Evolutionary conservation across 2,888 invertebrate species (phyloP), one percentile per base, ranked within the genome.

Genomic region (Hedychridium roseum): DNA sequence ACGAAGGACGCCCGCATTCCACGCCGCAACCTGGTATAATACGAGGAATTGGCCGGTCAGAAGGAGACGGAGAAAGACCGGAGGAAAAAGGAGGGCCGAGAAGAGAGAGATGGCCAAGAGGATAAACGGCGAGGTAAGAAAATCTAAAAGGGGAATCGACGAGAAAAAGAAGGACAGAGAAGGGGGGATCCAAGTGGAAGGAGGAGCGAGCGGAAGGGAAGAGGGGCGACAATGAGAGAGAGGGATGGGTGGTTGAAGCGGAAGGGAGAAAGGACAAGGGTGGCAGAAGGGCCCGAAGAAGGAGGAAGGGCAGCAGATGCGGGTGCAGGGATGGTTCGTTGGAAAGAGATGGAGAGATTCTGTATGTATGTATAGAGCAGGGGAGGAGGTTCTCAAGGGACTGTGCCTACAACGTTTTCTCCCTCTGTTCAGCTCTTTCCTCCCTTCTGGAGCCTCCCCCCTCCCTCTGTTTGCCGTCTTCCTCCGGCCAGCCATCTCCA

Each of bases 1-100:
- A 70, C 75, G 78, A 78, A 78, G 78, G 78, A 78, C 78, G 78
- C 73, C 78, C 76, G 78, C 78, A 78, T 78, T 78, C 78, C 78
- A 71, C 69, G 67, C 70, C 70, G 68, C 73, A 74, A 72, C 74
- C 76, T 76, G 74, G 71, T 78, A 75, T 76, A 78, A 76, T 77
- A 77, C 78, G 73, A 74, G 73, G 78, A 78, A 78, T 76, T 71
- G 73, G 64, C 54, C 59, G 60, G 57, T 60, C 64, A 50, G 61
- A 57, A 48, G 48, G 32, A 45, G 47, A 38, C 27, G 40, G 21
- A 41, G 15, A 17, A 11, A 11, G 31, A 27, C 12, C 7, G 36
- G 36, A 35, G 30, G 26, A 43, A 42, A 47, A 43, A 30, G 42
- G 26, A 49, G 48, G 40, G 47, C 44, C 15, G 16, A 43, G 38